These are phyloP conservation scores for Mormyrus lacerda DNA, from an alignment of 2,113 vertebrate species.

Conservation along the genomic window DNA sequence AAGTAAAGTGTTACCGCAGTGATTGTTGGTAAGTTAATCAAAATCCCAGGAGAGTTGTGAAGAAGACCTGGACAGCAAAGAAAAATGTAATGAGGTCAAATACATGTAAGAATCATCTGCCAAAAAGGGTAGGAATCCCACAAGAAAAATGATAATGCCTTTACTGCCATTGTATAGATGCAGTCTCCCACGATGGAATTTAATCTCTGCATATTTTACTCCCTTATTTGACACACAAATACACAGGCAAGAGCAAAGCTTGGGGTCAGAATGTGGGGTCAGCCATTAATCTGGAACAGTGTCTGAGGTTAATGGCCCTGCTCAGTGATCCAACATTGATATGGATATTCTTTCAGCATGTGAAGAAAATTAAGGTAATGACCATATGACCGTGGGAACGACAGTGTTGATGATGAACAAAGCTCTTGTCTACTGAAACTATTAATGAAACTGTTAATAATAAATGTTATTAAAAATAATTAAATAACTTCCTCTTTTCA, in stretches of 20 bases:
- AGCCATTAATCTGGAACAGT: neutral
- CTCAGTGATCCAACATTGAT: neutral
- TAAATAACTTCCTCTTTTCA: neutral
- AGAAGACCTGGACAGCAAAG: neutral
- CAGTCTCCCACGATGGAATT: neutral
- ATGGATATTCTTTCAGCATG: neutral
- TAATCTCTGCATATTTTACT: neutral
- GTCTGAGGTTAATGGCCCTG: neutral
- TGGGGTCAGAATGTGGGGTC: neutral
- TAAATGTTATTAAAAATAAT: neutral
- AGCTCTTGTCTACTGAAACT: neutral
- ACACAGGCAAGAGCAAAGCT: neutral
- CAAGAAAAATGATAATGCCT: neutral
- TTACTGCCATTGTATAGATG: neutral
- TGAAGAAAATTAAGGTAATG: neutral
- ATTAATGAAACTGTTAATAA: neutral
- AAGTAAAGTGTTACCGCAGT: neutral
- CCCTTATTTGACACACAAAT: neutral
- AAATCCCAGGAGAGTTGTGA: neutral
- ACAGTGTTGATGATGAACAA: neutral
- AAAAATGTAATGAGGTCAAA: neutral
- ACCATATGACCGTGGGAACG: neutral
- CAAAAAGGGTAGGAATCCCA: neutral
- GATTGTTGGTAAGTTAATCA: neutral
- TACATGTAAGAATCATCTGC: neutral